Percentiles rank a stretch among this genome's conserved stretches.
These are phyloP conservation scores for Drosophila auraria DNA, from an alignment of 1,140 invertebrate species.

Conservation along the genomic window DNA sequence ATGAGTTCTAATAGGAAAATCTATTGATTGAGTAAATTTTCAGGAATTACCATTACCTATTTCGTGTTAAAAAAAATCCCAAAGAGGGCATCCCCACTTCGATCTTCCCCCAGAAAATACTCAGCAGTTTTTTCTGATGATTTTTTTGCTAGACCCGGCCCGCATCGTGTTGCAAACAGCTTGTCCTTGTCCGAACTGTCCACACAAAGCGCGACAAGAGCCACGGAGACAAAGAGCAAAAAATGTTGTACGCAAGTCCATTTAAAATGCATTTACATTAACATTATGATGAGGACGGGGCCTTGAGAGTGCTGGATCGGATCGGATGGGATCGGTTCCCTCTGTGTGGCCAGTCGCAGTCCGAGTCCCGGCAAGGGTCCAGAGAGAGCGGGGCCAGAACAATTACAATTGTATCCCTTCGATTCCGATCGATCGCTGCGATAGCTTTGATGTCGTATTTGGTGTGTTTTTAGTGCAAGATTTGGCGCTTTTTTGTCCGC, in stretches of 20 bases:
- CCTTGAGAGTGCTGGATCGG: conserved; percentile 41
- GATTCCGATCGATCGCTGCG: conserved; percentile 78
- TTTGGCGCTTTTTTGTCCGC: conserved; percentile 79
- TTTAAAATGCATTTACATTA: conserved; percentile 85
- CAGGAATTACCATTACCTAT: background rate
- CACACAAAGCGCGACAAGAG: conserved; percentile 78
- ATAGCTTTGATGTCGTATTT: conserved; percentile 85
- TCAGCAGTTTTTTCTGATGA: conserved; percentile 55
- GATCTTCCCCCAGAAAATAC: background rate
- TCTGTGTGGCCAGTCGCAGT: conserved; percentile 66
- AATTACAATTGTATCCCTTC: conserved; percentile 81
- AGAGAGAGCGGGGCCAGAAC: conserved; percentile 43
- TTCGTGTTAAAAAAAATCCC: no score
- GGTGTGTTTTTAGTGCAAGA: conserved; percentile 84
- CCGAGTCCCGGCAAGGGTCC: conserved; percentile 6
- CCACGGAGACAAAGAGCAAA: conserved; percentile 61
- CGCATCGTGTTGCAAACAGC: conserved; percentile 82
- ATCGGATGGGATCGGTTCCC: conserved; percentile 16
- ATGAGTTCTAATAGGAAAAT: background rate
- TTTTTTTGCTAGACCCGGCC: conserved; percentile 64
- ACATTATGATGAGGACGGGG: conserved; percentile 82
- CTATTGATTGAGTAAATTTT: no score
- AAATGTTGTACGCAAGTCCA: conserved; percentile 83
- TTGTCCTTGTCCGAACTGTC: conserved; percentile 78
- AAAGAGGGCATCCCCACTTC: background rate